A percentile compares a stretch with the other conserved stretches of the same genome.
These are phyloP conservation scores for Nibea albiflora DNA, from an alignment of 2,113 vertebrate genomes.

Conservation along the genomic window DNA sequence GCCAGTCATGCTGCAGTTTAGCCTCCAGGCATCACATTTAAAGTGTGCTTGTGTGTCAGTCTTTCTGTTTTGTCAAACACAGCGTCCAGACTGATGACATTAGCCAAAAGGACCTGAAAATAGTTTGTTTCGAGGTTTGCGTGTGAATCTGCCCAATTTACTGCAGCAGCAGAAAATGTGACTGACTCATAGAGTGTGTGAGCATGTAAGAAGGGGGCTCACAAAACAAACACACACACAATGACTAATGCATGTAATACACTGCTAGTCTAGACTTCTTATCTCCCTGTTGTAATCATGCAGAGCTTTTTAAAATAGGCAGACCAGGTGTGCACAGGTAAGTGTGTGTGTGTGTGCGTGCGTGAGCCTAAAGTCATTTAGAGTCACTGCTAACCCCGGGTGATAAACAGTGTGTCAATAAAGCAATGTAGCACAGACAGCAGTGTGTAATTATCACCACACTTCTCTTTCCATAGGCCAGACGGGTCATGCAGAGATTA, in stretches of 20 bases:
- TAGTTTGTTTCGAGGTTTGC: neutral
- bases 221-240: slow-evolving; percentile 28
- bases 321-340: slow-evolving; percentile 16
- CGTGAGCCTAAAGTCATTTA: neutral
- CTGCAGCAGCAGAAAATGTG: slow-evolving; percentile 7
- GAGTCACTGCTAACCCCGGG: slow-evolving; percentile 13
- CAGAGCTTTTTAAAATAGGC: neutral
- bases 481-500: neutral
- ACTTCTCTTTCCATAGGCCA: neutral
- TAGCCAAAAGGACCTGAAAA: slow-evolving; percentile 13
- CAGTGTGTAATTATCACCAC: slow-evolving; percentile 5
- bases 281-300: slow-evolving; percentile 25
- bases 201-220: neutral
- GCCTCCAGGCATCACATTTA: neutral
- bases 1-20: slow-evolving; percentile 1
- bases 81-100: slow-evolving; percentile 2
- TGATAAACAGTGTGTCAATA: slow-evolving; percentile 38
- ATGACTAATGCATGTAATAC: slow-evolving; percentile 44
- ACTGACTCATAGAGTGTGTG: slow-evolving; percentile 1
- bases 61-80: neutral
- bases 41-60: neutral
- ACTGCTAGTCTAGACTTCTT: slow-evolving; percentile 48
- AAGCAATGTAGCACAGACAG: neutral
- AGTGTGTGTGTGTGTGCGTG: neutral
- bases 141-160: slow-evolving; percentile 9